Evolutionary conservation across 2,888 invertebrate species (phyloP), one percentile per base, ranked within the genome.

Genomic region (Phaedon cochleariae): DNA sequence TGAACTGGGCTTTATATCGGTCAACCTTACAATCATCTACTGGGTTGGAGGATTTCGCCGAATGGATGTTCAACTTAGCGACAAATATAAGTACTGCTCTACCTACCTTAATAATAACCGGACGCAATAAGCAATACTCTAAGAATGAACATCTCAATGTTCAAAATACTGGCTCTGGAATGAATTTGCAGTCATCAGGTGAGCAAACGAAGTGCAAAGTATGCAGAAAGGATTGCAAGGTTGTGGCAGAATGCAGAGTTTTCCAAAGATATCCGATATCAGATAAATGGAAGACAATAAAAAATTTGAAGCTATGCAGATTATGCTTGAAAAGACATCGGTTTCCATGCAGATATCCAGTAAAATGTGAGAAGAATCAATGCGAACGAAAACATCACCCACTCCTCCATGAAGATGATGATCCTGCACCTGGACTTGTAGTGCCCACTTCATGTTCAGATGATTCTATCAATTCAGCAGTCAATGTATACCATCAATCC

Each of bases 1-100:
- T 62, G 4, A 62, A 62, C 31, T 62, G 62, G 62, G 61, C 61
- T 22, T n/a, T 61, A 31, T 26, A 55, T 9, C 48, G 49, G 5
- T 29, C 48, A 18, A 21, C 62, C 0, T 4, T 48, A n/a, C n/a
- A 54, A 34, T 20, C 54, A 17, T 55, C 15, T 18, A 55, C 18
- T n/a, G 62, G 62, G 15, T 29, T 62, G 0, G 26, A 7, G 10
- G n/a, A 41, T 21, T 54, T 62, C 18, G 12, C 54, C 0, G 60
- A 60, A 20, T 60, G 60, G 52, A 49, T 15, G 62, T 34, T 7
- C 10, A 34, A 34, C 9, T 9, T 10, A 2, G 31, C 31, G 2
- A 34, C 31, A 4, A 34, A 34, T 10, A 7, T 34, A 10, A 7
- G 31, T 10, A 34, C 31, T 34, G 31, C 31, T 10, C 9, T 10